Evolutionary conservation across 1,140 invertebrate genomes (phyloP).

Genomic region (honey bee (Apis mellifera)): DNA sequence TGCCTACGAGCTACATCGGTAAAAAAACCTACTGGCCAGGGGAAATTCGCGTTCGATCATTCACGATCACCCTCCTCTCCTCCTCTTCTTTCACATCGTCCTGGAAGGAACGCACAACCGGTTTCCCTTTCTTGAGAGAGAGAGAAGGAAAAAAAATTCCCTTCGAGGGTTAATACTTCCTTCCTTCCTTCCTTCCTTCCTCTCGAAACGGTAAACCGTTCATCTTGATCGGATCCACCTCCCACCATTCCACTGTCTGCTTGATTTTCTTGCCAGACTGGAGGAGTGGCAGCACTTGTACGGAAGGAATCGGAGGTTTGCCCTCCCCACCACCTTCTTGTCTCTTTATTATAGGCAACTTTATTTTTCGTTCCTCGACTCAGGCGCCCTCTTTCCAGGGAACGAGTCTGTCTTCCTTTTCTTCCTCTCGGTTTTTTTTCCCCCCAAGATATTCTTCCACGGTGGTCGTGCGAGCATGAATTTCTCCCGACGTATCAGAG

Average conservation of each 20-base stretch:
- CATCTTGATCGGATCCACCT: constrained; percentile 19
- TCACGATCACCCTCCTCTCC: not conserved
- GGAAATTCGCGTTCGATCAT: constrained; percentile 43
- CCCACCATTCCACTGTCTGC: not conserved
- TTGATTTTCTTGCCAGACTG: not conserved
- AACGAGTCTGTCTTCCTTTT: not conserved
- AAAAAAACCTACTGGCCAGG: constrained; percentile 74
- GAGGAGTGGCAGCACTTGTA: not conserved
- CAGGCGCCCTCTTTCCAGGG: too few species aligned
- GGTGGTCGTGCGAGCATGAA: constrained; percentile 56
- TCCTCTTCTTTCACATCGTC: not conserved
- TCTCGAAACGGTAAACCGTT: not conserved
- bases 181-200: not conserved
- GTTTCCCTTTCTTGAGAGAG: not conserved
- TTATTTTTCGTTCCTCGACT: not conserved
- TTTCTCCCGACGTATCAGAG: constrained; percentile 62
- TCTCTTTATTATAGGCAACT: constrained; percentile 14
- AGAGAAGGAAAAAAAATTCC: not conserved
- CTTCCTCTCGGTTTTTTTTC: not conserved
- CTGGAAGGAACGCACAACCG: constrained; percentile 6
- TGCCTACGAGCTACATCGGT: constrained; percentile 74
- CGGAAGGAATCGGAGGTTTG: constrained; percentile 31
- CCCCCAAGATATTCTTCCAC: not conserved
- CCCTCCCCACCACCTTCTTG: not conserved
- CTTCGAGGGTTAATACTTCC: not conserved